Conservation (phyloP, 2,888 invertebrate genomes). For the Lithosia quadra region DNA sequence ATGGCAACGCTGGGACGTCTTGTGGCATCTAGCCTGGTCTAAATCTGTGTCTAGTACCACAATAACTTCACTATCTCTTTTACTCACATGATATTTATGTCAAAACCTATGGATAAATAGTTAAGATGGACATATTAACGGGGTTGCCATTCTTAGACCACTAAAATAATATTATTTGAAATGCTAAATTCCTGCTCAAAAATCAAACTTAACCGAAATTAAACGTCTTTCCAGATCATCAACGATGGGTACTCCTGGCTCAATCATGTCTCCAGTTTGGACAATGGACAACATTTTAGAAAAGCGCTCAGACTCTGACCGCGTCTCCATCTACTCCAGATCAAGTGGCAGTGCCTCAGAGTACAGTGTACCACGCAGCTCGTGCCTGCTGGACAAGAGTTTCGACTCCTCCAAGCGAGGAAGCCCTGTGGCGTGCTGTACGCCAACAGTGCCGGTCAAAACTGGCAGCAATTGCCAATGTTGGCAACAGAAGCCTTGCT, state of each 20-base stretch:
- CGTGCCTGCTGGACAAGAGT: slow-evolving; percentile 81
- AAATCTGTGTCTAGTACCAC: too few species aligned
- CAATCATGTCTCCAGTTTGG: slow-evolving; percentile 86
- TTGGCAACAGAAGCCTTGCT: slow-evolving; percentile 78
- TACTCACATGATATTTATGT: too few species aligned
- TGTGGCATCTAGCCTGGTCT: too few species aligned
- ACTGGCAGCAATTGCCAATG: slow-evolving; percentile 76
- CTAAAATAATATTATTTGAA: too few species aligned
- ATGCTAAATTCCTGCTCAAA: too few species aligned
- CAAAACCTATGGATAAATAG: too few species aligned
- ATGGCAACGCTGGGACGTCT: too few species aligned
- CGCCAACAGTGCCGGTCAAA: slow-evolving; percentile 88
- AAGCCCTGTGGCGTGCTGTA: slow-evolving; percentile 78
- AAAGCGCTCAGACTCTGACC: slow-evolving; percentile 85
- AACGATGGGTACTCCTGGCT: slow-evolving; percentile 84
- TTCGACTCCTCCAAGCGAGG: slow-evolving; percentile 79
- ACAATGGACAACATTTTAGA: slow-evolving; percentile 86
- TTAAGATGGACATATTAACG: too few species aligned
- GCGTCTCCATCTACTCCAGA: slow-evolving; percentile 89
- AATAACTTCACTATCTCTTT: too few species aligned
- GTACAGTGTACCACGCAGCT: slow-evolving; percentile 87
- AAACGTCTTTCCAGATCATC: slow-evolving; percentile 82
- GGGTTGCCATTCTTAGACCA: too few species aligned
- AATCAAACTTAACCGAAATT: not conserved
- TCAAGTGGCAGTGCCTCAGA: slow-evolving; percentile 89